These are phyloP conservation scores for Trididemnum clinides DNA, from an alignment of 23 tunicate genomes.

Conservation along the genomic window DNA sequence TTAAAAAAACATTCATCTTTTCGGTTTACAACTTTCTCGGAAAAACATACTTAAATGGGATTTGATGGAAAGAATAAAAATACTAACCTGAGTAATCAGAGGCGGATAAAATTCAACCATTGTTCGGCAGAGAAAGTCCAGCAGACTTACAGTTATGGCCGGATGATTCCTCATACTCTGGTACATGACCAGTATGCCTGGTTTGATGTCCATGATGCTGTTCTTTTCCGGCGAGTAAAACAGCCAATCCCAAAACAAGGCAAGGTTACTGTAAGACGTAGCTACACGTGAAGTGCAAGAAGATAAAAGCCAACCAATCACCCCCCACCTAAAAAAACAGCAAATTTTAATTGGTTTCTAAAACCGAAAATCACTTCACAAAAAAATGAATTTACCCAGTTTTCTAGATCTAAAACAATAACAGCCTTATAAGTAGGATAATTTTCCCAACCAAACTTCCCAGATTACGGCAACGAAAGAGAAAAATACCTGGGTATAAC, in stretches of 20 bases:
- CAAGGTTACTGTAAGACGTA: slow-evolving; percentile 70
- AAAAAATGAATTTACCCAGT: too few species aligned
- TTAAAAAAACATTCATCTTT: too few species aligned
- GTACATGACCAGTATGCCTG: slow-evolving; percentile 85
- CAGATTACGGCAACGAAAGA: too few species aligned
- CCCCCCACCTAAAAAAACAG: slow-evolving; percentile 57
- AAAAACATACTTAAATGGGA: too few species aligned
- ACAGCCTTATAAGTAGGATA: too few species aligned
- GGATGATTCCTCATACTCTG: slow-evolving; percentile 80
- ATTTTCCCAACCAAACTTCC: too few species aligned
- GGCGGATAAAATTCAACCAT: slow-evolving; percentile 85
- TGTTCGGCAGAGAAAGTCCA: slow-evolving; percentile 82
- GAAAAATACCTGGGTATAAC: slow-evolving; percentile 82
- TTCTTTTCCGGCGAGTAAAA: slow-evolving; percentile 80
- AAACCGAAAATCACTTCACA: too few species aligned
- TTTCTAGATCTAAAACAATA: too few species aligned
- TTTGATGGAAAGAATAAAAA: not conserved
- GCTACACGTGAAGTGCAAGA: slow-evolving; percentile 80
- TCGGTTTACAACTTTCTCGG: too few species aligned
- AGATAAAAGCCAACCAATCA: slow-evolving; percentile 85
- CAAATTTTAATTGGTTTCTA: not conserved
- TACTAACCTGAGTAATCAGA: slow-evolving; percentile 45
- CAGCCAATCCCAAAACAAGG: slow-evolving; percentile 92
- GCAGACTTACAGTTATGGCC: slow-evolving; percentile 74
- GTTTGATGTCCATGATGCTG: slow-evolving; percentile 92